Evolutionary conservation across 2,113 vertebrate genomes (phyloP).

Genomic region (Pelodiscus sinensis): DNA sequence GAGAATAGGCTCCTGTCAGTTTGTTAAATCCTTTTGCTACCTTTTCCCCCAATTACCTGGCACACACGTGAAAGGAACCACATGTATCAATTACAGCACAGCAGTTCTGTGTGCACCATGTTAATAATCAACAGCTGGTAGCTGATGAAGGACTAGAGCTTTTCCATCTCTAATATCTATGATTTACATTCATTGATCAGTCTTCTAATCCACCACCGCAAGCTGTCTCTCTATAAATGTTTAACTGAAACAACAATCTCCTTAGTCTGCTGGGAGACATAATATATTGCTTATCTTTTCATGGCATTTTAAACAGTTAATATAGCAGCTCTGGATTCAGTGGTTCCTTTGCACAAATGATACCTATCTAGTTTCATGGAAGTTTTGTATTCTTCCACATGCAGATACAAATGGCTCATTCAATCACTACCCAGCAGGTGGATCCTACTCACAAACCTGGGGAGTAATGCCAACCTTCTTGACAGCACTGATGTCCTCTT

Average conservation of each 20-base stretch:
- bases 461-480: slow-evolving; percentile 24
- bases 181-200: neutral
- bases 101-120: neutral
- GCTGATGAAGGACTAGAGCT: neutral
- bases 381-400: slow-evolving; percentile 27
- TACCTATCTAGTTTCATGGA: neutral
- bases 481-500: slow-evolving; percentile 28
- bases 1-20: neutral
- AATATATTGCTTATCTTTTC: neutral
- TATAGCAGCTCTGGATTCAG: neutral
- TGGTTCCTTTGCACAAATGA: neutral
- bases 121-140: neutral
- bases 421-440: slow-evolving; percentile 30
- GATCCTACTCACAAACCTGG: slow-evolving; percentile 8
- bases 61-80: neutral
- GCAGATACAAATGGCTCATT: slow-evolving; percentile 46
- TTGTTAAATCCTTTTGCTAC: neutral
- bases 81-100: neutral
- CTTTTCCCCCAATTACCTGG: neutral
- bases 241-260: neutral
- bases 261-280: neutral
- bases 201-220: neutral
- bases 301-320: neutral
- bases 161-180: neutral
- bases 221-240: neutral